Base-by-base conservation (phyloP, 1,140 invertebrate genomes). In the Pteromalus puparum region DNA sequence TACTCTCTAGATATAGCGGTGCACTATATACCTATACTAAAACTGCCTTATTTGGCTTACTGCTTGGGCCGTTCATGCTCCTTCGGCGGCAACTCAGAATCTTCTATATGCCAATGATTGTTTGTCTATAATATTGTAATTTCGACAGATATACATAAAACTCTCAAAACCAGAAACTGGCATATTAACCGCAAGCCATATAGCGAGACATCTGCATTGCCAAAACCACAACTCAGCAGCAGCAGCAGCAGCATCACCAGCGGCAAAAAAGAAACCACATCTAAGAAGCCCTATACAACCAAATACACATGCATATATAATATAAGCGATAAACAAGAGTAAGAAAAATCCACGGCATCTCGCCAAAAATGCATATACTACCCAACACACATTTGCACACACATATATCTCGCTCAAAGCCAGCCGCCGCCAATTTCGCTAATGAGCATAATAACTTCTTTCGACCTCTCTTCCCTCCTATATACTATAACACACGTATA, bases 361-460 rank as follows among this genome's bases (percentile, higher is more conserved):
- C 13, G 48, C 48, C 48, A 53, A 53, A 53, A 53, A 53, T 53
- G 18, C 48, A 53, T 53, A 10, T 5, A 34, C 6, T 38, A 38
- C 18, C 18, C 48, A 0, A 53, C 48, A 15, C 30, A 30, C 30
- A 30, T n/a, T n/a, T n/a, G n/a, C 30, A 30, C 30, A 30, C 38
- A 38, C 38, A 38, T 7, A 38, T 38, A 38, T 38, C 38, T 38
- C 38, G 38, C 38, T 38, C 38, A 38, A 38, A 38, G 38, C 61
- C 15, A 65, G 53, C 53, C 18, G 18, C 18, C 53, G 74, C n/a
- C 74, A 76, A 76, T 76, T 76, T 76, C 42, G 42, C 74, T 76
- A 76, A 76, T 76, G 74, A 76, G 42, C 42, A 0, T 21, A 38
- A 76, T 76, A 48, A 76, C 42, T 76, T 28, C 74, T 53, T 76